Evolutionary conservation across 2,888 invertebrate species (phyloP), one percentile per base, ranked within the genome.

Genomic region (Rhagonycha lutea): DNA sequence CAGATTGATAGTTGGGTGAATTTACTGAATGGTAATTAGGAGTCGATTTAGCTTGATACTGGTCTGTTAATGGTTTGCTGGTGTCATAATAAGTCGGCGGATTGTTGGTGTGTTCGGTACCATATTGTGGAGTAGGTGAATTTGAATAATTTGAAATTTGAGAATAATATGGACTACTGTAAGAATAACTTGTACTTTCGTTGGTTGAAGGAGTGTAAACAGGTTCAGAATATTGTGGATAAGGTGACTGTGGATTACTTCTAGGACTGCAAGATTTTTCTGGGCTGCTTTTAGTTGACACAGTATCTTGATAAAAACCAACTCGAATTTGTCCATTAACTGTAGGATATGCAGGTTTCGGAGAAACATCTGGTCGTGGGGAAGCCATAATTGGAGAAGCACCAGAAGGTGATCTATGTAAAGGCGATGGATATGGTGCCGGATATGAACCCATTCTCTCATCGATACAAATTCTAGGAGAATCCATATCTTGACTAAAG

Each of bases 231-330:
- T 89, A 85, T 70, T 91, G 92, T 0, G 91, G 89, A 69, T 92
- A 91, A 0, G 91, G 90, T 3, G 90, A 89, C 74, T 85, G 85
- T 0, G 92, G 92, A 73, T 92, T 93, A 82, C 95, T 92, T 67
- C 94, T 91, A 0, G 95, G 95, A 84, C 95, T 95, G 83, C 94
- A 94, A 80, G 94, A 95, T 84, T 95, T 95, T 81, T 95, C 95
- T 0, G 95, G 95, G 82, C 95, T 95, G 82, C 94, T 94, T 85
- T 94, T 94, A 4, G 93, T 92, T 0, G 94, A 94, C n/a, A 94
- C 92, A 0, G 94, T 94, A 82, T 96, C 96, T 86, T 96, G 96
- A 87, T 96, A 96, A 86, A 96, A 96, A 4, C 96, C 96, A 47
- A 95, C 96, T 81, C 96, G 91, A 5, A 96, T 94, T 4, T 95